A percentile compares a stretch with the other conserved stretches of the same genome.
Conservation (phyloP, 2,797 vertebrate species). For the Parotocinclus haroldoi region DNA sequence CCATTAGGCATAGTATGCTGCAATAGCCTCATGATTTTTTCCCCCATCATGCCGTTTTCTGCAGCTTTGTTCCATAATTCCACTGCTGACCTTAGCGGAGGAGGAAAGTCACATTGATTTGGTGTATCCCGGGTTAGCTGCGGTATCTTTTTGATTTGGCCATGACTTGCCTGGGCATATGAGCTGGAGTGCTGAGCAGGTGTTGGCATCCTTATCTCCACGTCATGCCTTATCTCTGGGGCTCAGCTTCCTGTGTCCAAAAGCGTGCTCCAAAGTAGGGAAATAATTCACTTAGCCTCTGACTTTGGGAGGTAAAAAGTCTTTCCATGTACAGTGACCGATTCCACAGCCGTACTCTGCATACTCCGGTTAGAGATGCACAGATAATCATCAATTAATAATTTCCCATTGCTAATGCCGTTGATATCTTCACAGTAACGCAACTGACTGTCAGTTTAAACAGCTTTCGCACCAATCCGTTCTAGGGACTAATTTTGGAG, state of each 20-base stretch:
- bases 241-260: slow-evolving; percentile 74
- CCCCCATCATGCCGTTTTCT: slow-evolving; percentile 27
- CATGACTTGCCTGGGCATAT: slow-evolving; percentile 21
- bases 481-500: no score
- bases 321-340: no score
- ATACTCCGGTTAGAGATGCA: no score
- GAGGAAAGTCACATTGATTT: slow-evolving; percentile 54
- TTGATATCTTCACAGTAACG: no score
- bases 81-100: slow-evolving; percentile 45
- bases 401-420: no score
- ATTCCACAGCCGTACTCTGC: no score
- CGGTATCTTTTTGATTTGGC: slow-evolving; percentile 45
- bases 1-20: slow-evolving; percentile 70
- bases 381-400: no score
- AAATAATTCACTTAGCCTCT: slow-evolving; percentile 78
- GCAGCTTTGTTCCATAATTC: slow-evolving; percentile 30
- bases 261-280: slow-evolving; percentile 65
- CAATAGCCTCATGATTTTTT: slow-evolving; percentile 42
- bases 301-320: slow-evolving; percentile 48
- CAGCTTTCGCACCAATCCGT: no score
- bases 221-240: slow-evolving; percentile 69
- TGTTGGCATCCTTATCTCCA: slow-evolving; percentile 71
- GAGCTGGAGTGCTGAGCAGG: slow-evolving; percentile 66
- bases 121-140: slow-evolving; percentile 23
- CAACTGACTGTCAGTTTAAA: no score